Base-by-base conservation (phyloP, 2,888 invertebrate species). In the Thymelicus sylvestris region DNA sequence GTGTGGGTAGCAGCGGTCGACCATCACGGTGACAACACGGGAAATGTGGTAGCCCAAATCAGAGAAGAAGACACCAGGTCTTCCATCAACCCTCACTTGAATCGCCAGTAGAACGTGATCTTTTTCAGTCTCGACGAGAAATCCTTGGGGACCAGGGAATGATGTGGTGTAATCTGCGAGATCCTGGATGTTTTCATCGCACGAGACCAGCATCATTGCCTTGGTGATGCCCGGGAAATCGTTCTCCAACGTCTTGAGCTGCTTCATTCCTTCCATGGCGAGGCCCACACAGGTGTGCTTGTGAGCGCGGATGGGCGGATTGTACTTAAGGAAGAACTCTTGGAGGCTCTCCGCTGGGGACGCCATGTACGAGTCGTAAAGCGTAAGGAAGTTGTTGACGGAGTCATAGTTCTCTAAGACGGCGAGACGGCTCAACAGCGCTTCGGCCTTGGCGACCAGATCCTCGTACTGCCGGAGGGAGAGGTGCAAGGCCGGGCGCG, bases 11-110 rank as follows among this genome's bases (percentile, higher is more conserved):
- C 95, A 94, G 78, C 96, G 95, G 87, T 98, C 98, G 73, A 95
- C 94, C 98, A 98, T 98, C 47, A 97, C 96, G 19, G 98, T 97
- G 70, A 98, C 96, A 39, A 97, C 97, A 63, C 98, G 95, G 57
- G 97, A 96, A 73, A 98, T 96, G 86, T 98, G 98, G 89, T 98
- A 98, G 7, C 98, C 98, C 63, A 98, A 96, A 91, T 98, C 98
- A 61, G 98, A 95, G 64, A 98, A 94, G 88, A 98, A 94, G 60
- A 97, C 94, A 47, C 98, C 98, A 7, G 94, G 91, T 74, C 98
- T 95, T 64, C 96, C 97, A 24, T 94, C 96, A 64, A 98, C 95
- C 81, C 95, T 94, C 69, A 98, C 95, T 78, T 96, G 96, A 82
- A 98, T 94, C 66, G 97, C 97, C 71, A 97, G 95, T 89, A 98